Evolutionary conservation across 2,113 vertebrate species (phyloP).

Genomic region (Oreochromis aureus): DNA sequence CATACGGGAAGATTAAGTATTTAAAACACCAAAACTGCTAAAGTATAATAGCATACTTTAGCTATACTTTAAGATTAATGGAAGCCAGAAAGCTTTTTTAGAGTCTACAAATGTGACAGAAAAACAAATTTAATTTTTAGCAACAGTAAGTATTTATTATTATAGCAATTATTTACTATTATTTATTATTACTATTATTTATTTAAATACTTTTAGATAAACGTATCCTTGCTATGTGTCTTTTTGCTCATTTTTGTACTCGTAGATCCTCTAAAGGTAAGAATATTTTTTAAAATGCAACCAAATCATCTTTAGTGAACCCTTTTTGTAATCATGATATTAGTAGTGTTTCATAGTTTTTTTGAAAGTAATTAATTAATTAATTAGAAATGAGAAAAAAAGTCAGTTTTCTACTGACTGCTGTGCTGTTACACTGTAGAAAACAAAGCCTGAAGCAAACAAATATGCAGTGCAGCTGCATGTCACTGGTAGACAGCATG

Average conservation of each 20-base stretch:
- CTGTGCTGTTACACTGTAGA: not conserved
- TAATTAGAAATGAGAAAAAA: not conserved
- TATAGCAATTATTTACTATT: not conserved
- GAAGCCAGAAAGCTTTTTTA: not conserved
- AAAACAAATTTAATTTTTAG: not conserved
- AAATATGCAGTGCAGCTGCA: not conserved
- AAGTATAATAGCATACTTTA: not conserved
- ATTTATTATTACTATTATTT: not conserved
- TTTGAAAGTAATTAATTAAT: not conserved
- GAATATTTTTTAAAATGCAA: not conserved
- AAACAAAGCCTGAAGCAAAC: not conserved
- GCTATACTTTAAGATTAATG: not conserved
- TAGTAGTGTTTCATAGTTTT: not conserved
- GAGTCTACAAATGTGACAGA: not conserved
- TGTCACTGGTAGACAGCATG: not conserved
- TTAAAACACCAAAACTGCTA: not conserved
- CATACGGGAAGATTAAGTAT: not conserved
- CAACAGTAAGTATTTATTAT: not conserved
- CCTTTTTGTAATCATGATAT: not conserved
- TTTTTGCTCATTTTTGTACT: not conserved
- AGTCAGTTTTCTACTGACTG: not conserved
- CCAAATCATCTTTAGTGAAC: rapidly evolving
- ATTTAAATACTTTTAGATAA: not conserved
- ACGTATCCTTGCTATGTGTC: not conserved
- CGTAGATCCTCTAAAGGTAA: not conserved